These are phyloP conservation scores for Micronycteris hirsuta DNA, from an alignment of 2,113 vertebrate species.

Conservation along the genomic window DNA sequence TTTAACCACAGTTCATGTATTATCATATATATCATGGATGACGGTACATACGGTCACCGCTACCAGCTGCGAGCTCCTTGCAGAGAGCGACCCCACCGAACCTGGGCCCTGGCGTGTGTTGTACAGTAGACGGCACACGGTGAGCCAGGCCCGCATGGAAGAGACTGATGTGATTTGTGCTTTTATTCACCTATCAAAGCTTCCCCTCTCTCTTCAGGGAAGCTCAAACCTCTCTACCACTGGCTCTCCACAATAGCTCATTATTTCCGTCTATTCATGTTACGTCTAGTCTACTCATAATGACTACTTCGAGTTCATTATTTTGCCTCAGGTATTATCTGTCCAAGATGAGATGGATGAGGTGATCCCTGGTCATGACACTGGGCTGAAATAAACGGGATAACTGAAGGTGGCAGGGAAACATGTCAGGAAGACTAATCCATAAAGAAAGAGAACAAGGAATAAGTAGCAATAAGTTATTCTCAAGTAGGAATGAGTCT, in stretches of 20 bases:
- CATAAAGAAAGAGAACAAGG: neutral
- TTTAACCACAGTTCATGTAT: neutral
- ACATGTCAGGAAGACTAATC: neutral
- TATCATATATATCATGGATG: too few species aligned
- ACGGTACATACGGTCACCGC: neutral
- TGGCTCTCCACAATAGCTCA: neutral
- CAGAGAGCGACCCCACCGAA: neutral
- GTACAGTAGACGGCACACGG: rapidly evolving
- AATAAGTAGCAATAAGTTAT: neutral
- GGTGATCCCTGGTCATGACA: neutral
- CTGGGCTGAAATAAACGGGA: neutral
- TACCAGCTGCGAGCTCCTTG: neutral
- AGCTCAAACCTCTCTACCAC: neutral
- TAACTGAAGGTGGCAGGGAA: neutral
- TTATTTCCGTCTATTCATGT: neutral
- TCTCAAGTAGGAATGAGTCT: neutral
- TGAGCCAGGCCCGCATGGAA: too few species aligned
- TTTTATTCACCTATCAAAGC: neutral
- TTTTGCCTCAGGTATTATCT: neutral
- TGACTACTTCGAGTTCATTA: neutral
- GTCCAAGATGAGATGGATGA: neutral
- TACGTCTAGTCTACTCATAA: neutral
- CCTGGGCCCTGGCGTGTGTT: neutral
- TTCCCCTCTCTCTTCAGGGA: neutral
- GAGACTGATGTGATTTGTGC: neutral